phyloP scores from a whole-genome alignment of 2,888 invertebrate genomes.

The Emmelina monodactyla region DNA sequence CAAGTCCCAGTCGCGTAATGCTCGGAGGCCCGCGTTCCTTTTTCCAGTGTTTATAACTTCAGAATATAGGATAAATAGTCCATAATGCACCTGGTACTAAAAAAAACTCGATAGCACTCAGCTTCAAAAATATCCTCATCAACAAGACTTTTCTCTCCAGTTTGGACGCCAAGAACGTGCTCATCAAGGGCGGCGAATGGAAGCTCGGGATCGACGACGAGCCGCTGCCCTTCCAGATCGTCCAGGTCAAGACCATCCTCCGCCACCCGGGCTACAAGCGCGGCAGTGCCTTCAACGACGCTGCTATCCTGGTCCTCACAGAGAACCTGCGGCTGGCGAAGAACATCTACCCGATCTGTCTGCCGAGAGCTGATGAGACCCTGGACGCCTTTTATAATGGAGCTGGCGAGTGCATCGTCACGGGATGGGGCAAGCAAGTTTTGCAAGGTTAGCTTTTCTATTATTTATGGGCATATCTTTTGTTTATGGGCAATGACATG shows the following conservation, averaged over 20 bases:
- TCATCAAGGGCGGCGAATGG: constrained; percentile 86
- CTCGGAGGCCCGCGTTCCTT: too few relatives aligned
- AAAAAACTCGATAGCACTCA: too few relatives aligned
- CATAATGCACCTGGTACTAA: too few relatives aligned
- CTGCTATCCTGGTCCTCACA: constrained; percentile 74
- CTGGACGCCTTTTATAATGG: constrained; percentile 67
- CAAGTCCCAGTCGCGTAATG: too few relatives aligned
- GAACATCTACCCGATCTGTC: constrained; percentile 78
- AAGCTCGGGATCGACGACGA: constrained; percentile 82
- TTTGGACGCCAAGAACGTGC: constrained; percentile 69
- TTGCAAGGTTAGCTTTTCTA: constrained; percentile 70
- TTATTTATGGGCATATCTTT: too few relatives aligned
- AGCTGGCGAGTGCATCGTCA: constrained; percentile 74
- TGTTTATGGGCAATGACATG: too few relatives aligned
- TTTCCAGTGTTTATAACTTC: too few relatives aligned
- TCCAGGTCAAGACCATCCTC: constrained; percentile 73
- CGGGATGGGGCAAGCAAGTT: constrained; percentile 85
- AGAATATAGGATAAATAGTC: too few relatives aligned
- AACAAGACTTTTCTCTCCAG: too few relatives aligned
- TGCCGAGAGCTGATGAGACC: constrained; percentile 54
- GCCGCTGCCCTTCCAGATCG: constrained; percentile 80
- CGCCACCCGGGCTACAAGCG: constrained; percentile 74
- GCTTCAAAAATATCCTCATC: too few relatives aligned
- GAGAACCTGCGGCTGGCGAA: constrained; percentile 70
- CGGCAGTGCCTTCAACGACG: constrained; percentile 70